phyloP scores from a whole-genome alignment of 1,140 invertebrate genomes.

The Megalopta genalis region DNA sequence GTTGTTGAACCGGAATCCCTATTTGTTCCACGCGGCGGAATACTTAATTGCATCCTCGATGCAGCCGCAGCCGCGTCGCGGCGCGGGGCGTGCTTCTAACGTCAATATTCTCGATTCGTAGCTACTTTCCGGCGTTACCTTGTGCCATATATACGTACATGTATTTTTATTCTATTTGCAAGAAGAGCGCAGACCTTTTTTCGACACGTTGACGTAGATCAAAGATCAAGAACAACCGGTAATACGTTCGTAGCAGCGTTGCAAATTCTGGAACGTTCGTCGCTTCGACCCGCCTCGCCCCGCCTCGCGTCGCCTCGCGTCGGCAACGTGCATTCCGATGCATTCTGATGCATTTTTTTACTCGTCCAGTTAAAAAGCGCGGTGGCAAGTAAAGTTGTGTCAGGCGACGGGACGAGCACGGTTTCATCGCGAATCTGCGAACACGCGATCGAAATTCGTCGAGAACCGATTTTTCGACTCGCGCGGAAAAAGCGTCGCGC shows the following conservation, averaged over 20 bases:
- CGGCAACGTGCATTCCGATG: slow-evolving; percentile 1
- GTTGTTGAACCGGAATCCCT: background rate
- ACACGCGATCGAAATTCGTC: no score
- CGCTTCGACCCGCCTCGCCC: slow-evolving; percentile 2
- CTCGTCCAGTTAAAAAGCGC: background rate
- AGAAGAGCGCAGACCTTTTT: slow-evolving; percentile 52
- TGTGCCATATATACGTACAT: slow-evolving; percentile 63
- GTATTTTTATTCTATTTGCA: slow-evolving; percentile 61
- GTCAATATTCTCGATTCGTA: background rate
- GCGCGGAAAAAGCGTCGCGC: background rate
- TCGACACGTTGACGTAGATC: slow-evolving; percentile 48
- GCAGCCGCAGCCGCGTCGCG: background rate
- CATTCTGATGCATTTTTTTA: slow-evolving; percentile 23
- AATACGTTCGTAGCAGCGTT: background rate
- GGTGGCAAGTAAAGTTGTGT: background rate
- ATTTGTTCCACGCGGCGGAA: background rate
- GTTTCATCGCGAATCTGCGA: no score
- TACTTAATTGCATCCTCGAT: background rate
- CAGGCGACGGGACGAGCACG: no score
- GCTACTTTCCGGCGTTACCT: slow-evolving; percentile 58
- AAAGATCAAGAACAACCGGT: slow-evolving; percentile 69
- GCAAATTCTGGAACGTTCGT: background rate
- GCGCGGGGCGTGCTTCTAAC: no score
- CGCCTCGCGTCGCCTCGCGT: no score
- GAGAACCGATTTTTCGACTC: no score